phyloP scores from a whole-genome alignment of 1,140 invertebrate genomes.

The Glossosoma conforme region DNA sequence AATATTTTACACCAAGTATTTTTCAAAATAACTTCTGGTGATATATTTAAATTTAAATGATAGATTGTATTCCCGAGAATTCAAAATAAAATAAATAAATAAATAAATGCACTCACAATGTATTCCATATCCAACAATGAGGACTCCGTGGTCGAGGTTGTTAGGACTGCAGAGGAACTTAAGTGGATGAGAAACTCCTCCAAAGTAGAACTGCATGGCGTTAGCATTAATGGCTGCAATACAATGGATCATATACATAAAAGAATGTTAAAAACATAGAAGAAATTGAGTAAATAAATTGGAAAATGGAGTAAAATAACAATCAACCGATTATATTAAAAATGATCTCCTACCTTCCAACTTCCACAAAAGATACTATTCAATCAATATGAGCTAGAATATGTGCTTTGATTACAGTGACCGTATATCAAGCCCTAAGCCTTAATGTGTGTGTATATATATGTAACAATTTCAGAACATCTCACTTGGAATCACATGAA shows the following conservation, averaged over 20 bases:
- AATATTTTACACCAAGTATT: too few relatives aligned
- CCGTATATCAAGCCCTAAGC: too few relatives aligned
- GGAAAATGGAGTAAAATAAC: background rate
- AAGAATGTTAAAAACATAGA: background rate
- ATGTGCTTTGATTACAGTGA: too few relatives aligned
- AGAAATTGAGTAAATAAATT: constrained; percentile 1
- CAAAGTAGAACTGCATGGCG: constrained; percentile 97
- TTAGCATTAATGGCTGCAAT: constrained; percentile 82
- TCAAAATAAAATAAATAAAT: background rate
- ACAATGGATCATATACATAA: background rate
- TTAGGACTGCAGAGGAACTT: constrained; percentile 79
- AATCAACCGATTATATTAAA: background rate
- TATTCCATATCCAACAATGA: constrained; percentile 89
- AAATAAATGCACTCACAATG: constrained; percentile 54
- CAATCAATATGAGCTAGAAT: too few relatives aligned
- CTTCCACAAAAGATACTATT: too few relatives aligned
- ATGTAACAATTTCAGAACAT: too few relatives aligned
- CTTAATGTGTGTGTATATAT: too few relatives aligned
- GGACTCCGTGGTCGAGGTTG: constrained; percentile 84
- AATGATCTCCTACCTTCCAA: too few relatives aligned
- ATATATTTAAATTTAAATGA: too few relatives aligned
- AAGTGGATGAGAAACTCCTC: constrained; percentile 94
- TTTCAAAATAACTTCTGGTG: too few relatives aligned
- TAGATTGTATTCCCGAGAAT: too few relatives aligned
- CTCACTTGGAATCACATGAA: too few relatives aligned